These are phyloP conservation scores for Lamellibrachia columna DNA, from an alignment of 2,888 invertebrate genomes.

Conservation along the genomic window DNA sequence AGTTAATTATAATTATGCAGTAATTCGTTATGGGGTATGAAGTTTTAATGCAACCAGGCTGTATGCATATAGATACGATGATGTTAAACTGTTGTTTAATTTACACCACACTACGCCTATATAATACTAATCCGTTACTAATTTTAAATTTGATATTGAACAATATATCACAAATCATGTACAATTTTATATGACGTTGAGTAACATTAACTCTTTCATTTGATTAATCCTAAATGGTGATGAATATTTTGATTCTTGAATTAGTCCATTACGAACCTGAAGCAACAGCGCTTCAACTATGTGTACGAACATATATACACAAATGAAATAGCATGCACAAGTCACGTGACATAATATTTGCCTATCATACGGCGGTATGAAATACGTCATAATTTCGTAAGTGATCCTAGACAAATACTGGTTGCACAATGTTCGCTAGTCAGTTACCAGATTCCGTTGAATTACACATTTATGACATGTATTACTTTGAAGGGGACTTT, in stretches of 20 bases:
- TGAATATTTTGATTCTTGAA: neutral
- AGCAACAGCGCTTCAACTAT: neutral
- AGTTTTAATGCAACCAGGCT: neutral
- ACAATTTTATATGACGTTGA: neutral
- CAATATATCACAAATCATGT: neutral
- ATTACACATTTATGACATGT: too few species aligned
- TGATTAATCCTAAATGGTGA: neutral
- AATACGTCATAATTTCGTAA: neutral
- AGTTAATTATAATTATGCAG: neutral
- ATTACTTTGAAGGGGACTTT: neutral
- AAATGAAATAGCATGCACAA: neutral
- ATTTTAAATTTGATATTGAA: neutral
- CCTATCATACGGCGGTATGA: neutral
- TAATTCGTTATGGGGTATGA: neutral
- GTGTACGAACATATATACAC: neutral
- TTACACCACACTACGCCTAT: neutral
- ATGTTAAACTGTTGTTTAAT: neutral
- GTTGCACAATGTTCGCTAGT: neutral
- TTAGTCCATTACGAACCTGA: neutral
- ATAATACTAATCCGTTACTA: neutral
- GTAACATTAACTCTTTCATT: neutral
- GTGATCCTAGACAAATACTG: neutral
- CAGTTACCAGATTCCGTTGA: neutral
- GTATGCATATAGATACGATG: neutral
- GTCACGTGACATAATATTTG: neutral